Conservation (phyloP, 2,113 vertebrate genomes). For the Haliaeetus leucogaster region DNA sequence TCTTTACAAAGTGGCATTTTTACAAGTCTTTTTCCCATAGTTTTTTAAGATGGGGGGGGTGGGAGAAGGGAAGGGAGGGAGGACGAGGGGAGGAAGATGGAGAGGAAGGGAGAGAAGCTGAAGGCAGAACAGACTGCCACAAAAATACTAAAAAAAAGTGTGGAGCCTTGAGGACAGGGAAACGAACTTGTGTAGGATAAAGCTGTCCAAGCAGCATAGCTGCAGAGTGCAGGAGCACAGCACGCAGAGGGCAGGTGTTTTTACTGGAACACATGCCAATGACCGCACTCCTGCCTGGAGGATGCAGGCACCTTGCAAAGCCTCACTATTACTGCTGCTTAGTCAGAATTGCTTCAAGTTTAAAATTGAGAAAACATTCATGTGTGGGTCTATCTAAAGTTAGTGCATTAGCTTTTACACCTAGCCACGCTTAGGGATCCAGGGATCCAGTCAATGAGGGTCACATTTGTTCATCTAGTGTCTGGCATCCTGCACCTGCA, state of each 20-base stretch:
- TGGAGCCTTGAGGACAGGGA: background rate
- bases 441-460: background rate
- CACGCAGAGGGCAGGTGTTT: background rate
- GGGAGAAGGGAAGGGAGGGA: background rate
- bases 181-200: background rate
- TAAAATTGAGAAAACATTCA: constrained; percentile 72
- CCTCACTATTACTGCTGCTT: constrained; percentile 33
- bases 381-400: constrained; percentile 42
- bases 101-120: background rate
- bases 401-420: constrained; percentile 54
- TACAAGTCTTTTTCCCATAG: background rate
- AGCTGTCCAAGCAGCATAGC: background rate
- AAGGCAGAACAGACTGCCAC: constrained; percentile 9
- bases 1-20: background rate
- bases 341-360: constrained; percentile 74
- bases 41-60: background rate
- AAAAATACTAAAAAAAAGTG: background rate
- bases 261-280: background rate
- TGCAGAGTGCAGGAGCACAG: background rate
- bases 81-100: background rate
- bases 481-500: background rate
- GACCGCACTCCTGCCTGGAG: background rate
- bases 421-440: background rate
- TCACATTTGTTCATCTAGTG: background rate
- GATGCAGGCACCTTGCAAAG: constrained; percentile 28